A percentile compares a stretch with the other conserved stretches of the same genome.
Evolutionary conservation across 1,140 invertebrate species (phyloP).

Genomic region (Diuraphis noxia): DNA sequence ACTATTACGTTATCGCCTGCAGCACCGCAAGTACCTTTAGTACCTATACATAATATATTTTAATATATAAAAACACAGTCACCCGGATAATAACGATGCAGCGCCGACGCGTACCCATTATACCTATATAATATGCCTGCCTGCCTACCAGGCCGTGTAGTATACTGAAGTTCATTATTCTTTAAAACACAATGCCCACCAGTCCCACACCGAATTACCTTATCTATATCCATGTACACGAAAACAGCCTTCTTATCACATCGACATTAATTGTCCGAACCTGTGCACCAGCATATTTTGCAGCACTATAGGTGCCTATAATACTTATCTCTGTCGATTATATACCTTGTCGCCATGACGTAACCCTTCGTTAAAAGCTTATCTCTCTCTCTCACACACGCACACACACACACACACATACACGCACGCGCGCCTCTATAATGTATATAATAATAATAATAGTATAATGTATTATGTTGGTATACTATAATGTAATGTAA

Average conservation of each 20-base stretch:
- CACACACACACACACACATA: neutral
- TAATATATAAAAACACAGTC: slow-evolving; percentile 1
- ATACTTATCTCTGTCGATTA: slow-evolving; percentile 46
- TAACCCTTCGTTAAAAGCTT: slow-evolving; percentile 45
- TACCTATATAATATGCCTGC: too few relatives aligned
- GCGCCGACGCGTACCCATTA: too few relatives aligned
- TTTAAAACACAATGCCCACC: slow-evolving; percentile 40
- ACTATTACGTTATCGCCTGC: neutral
- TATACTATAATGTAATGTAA: neutral
- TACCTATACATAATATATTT: neutral
- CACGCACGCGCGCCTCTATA: neutral
- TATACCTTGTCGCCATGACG: slow-evolving; percentile 48
- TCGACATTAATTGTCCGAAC: slow-evolving; percentile 48
- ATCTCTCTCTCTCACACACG: neutral
- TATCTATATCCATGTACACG: slow-evolving; percentile 39
- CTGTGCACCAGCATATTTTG: slow-evolving; percentile 43
- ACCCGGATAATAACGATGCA: slow-evolving; percentile 27
- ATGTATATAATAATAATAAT: neutral
- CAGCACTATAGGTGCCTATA: neutral
- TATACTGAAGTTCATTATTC: slow-evolving; percentile 28
- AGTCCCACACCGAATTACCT: neutral
- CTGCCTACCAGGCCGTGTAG: neutral
- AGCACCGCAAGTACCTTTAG: neutral
- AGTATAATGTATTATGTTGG: neutral
- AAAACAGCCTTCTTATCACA: slow-evolving; percentile 28